phyloP scores from a whole-genome alignment of 2,113 vertebrate genomes.

The Sylvia atricapilla region DNA sequence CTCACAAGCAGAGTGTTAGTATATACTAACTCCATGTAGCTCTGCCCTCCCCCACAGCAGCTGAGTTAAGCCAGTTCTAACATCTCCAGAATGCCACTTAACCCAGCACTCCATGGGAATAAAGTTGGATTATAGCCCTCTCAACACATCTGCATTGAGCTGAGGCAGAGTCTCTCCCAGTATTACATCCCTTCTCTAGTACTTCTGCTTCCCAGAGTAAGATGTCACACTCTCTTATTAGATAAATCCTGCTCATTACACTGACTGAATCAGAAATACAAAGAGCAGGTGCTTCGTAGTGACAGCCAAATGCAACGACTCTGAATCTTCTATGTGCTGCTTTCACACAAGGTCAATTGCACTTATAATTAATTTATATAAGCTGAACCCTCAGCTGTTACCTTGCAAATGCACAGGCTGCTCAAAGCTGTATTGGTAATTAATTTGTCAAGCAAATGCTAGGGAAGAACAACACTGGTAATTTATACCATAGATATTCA shows the following conservation, averaged over 20 bases:
- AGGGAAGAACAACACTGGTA: conserved; percentile 26
- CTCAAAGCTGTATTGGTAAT: conserved; percentile 3
- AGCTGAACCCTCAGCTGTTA: conserved; percentile 9
- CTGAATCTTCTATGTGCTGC: neutral
- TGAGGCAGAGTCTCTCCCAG: neutral
- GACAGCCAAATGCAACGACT: neutral
- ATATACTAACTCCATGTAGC: neutral
- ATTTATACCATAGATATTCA: conserved; percentile 50
- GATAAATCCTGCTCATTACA: neutral
- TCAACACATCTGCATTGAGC: neutral
- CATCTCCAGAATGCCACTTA: neutral
- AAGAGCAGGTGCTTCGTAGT: neutral
- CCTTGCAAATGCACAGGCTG: neutral
- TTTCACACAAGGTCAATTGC: conserved; percentile 1
- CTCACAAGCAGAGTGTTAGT: neutral
- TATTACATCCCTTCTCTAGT: neutral
- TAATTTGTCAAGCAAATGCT: conserved; percentile 54
- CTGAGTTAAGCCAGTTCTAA: neutral
- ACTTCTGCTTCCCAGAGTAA: neutral
- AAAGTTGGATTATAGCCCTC: neutral
- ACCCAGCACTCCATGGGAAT: rapidly evolving
- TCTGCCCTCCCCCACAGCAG: neutral
- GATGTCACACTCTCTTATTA: neutral
- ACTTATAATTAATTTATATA: conserved; percentile 41
- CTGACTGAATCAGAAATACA: neutral